Evolutionary conservation across 1,140 invertebrate genomes (phyloP).

Genomic region (Globodera ellingtonae): DNA sequence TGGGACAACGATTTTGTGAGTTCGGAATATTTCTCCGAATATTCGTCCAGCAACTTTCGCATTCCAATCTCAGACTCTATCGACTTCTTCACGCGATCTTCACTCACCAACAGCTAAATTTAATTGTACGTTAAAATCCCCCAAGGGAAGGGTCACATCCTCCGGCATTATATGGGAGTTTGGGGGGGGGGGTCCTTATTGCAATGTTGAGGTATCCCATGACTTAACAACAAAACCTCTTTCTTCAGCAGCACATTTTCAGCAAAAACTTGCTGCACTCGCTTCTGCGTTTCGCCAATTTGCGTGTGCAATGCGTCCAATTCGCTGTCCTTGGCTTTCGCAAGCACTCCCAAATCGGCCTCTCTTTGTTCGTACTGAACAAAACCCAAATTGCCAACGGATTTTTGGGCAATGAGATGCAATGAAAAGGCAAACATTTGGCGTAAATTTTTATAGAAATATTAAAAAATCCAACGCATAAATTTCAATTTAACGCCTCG

Average conservation of each 20-base stretch:
- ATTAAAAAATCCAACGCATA: no score
- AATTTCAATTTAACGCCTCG: conserved; percentile 7
- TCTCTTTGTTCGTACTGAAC: conserved; percentile 54
- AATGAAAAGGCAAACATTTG: no score
- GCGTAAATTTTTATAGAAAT: no score
- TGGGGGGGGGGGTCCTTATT: no score
- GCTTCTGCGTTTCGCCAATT: conserved; percentile 41
- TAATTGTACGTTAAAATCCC: no score
- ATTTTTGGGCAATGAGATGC: no score
- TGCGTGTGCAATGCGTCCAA: conserved; percentile 34
- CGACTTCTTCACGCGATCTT: conserved; percentile 38
- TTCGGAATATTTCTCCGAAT: conserved; percentile 40
- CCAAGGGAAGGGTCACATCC: no score
- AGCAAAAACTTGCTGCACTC: conserved; percentile 42
- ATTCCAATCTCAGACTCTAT: conserved; percentile 44
- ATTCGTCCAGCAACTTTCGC: conserved; percentile 44
- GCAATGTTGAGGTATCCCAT: no score
- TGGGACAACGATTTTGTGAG: conserved; percentile 36
- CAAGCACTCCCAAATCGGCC: conserved; percentile 30
- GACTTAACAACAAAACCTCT: conserved; percentile 36
- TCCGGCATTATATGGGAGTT: no score
- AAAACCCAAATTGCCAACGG: conserved; percentile 27
- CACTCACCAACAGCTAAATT: conserved; percentile 47
- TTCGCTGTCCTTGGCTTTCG: conserved; percentile 44
- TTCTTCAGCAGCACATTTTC: conserved; percentile 50